These are phyloP conservation scores for Garrulus glandarius DNA, from an alignment of 2,797 vertebrate genomes.

Conservation along the genomic window DNA sequence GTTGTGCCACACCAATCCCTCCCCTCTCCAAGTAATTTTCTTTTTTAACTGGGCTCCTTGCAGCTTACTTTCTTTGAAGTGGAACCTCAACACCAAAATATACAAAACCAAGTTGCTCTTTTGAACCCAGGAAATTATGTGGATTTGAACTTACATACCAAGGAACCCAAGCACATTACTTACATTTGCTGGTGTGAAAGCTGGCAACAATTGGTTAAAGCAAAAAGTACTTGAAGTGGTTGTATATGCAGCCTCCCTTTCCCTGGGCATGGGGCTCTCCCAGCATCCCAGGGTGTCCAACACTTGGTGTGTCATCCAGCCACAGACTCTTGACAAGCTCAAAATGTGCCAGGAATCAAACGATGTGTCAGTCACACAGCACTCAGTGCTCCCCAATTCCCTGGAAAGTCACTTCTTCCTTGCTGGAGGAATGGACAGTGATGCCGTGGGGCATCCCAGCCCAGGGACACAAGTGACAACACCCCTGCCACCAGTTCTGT, in stretches of 20 bases:
- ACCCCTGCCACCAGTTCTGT: not conserved
- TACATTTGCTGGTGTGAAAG: not conserved
- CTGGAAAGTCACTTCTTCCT: not conserved
- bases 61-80: not conserved
- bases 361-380: not conserved
- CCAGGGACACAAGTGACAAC: not conserved
- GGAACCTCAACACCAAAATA: not conserved
- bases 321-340: not conserved
- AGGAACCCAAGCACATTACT: not conserved
- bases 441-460: fast-evolving
- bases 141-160: not conserved
- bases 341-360: not conserved
- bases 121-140: not conserved
- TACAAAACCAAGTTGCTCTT: not conserved
- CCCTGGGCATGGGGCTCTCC: not conserved
- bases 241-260: not conserved
- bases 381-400: not conserved
- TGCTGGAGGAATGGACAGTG: not conserved
- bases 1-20: not conserved
- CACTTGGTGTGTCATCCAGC: not conserved
- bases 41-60: not conserved
- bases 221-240: not conserved
- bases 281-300: fast-evolving
- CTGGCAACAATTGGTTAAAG: not conserved
- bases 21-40: not conserved